Evolutionary conservation across 2,797 vertebrate species (phyloP).

Genomic region (Chaenodraco wilsoni): DNA sequence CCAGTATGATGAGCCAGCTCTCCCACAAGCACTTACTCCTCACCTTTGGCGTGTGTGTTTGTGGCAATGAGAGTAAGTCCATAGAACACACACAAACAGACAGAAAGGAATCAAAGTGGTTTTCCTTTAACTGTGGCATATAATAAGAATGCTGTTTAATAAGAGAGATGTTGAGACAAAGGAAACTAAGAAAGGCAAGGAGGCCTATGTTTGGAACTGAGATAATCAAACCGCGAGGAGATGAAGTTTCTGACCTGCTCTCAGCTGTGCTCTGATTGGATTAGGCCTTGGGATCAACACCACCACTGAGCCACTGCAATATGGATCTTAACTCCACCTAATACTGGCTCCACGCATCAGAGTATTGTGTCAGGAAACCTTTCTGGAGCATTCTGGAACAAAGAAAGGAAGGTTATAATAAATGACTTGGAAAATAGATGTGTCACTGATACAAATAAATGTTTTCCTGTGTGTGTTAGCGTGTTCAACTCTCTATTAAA

Average conservation of each 20-base stretch:
- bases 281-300: slow-evolving; percentile 5
- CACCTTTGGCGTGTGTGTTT: slow-evolving; percentile 96
- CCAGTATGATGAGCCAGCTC: slow-evolving; percentile 99
- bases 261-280: not conserved
- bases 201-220: not conserved
- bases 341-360: not conserved
- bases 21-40: slow-evolving; percentile 96
- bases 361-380: not conserved
- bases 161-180: not conserved
- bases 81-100: not conserved
- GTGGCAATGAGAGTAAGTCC: slow-evolving; percentile 95
- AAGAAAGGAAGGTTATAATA: not conserved
- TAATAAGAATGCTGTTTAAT: not conserved
- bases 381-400: not conserved
- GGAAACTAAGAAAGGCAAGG: not conserved
- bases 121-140: not conserved
- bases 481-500: not conserved
- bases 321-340: slow-evolving; percentile 12
- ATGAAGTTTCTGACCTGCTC: slow-evolving; percentile 11
- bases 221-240: slow-evolving; percentile 4
- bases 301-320: slow-evolving; percentile 3
- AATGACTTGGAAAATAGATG: not conserved
- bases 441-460: not conserved
- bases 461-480: not conserved
- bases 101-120: not conserved